A percentile compares a stretch with the other conserved stretches of the same genome.
These are phyloP conservation scores for Drosophila carrolli DNA, from an alignment of 1,140 invertebrate species.

Conservation along the genomic window DNA sequence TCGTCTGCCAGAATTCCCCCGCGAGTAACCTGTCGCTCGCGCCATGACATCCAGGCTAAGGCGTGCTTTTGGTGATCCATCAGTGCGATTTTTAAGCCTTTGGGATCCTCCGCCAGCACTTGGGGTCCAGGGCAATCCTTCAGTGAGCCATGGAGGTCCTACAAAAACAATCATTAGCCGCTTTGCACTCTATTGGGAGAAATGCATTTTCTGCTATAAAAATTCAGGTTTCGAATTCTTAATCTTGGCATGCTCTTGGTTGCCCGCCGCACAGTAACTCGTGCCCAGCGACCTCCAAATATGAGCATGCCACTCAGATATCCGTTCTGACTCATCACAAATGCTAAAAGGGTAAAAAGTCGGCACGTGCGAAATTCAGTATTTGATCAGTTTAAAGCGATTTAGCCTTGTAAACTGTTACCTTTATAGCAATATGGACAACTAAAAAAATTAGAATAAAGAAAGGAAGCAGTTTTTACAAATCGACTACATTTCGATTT, in stretches of 20 bases:
- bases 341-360: not conserved
- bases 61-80: slow-evolving; percentile 96
- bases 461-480: too few species aligned
- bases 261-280: slow-evolving; percentile 66
- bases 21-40: slow-evolving; percentile 92
- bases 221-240: slow-evolving; percentile 42
- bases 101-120: slow-evolving; percentile 87
- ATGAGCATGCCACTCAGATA: slow-evolving; percentile 54
- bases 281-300: slow-evolving; percentile 45
- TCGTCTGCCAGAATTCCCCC: slow-evolving; percentile 95
- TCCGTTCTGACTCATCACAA: slow-evolving; percentile 74
- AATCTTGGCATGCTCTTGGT: slow-evolving; percentile 43
- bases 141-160: slow-evolving; percentile 90
- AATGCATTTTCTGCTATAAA: not conserved
- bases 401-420: too few species aligned
- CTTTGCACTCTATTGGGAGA: not conserved
- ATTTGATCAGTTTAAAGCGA: too few species aligned
- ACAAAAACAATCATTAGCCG: slow-evolving; percentile 26
- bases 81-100: slow-evolving; percentile 88
- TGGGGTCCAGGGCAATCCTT: slow-evolving; percentile 88
- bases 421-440: too few species aligned
- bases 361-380: not conserved
- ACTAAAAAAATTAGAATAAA: too few species aligned
- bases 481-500: too few species aligned
- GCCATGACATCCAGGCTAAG: slow-evolving; percentile 94